Conservation (phyloP, 2,797 vertebrate genomes). For the Sebastes hubbsi region DNA sequence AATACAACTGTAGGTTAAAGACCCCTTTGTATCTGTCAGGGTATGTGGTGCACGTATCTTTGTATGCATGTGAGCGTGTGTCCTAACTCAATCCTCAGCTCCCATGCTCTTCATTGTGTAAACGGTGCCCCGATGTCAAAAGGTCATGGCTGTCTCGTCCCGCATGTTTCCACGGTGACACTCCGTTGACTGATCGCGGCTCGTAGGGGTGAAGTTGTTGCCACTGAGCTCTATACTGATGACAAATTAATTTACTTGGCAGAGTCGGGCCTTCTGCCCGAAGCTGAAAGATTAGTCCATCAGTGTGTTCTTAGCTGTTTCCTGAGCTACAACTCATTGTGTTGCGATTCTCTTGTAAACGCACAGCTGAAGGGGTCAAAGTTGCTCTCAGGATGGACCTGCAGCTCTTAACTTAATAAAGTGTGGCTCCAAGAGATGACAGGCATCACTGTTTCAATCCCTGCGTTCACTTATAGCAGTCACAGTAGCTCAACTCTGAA, state of each 20-base stretch:
- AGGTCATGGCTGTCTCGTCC: constrained; percentile 38
- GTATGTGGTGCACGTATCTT: not conserved
- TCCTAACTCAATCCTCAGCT: constrained; percentile 17
- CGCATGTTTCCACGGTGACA: constrained; percentile 34
- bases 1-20: not conserved
- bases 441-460: not conserved
- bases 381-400: not conserved
- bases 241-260: constrained; percentile 36
- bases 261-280: not conserved
- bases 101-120: constrained; percentile 47
- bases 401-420: not conserved
- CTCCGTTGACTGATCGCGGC: not conserved
- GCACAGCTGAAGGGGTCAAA: not conserved
- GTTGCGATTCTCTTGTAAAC: constrained; percentile 7
- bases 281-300: constrained; percentile 3
- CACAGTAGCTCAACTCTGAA: not conserved
- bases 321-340: constrained; percentile 54
- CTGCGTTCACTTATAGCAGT: not conserved
- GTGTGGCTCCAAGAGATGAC: not conserved
- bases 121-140: constrained; percentile 27
- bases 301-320: constrained; percentile 73
- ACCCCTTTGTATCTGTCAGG: not conserved
- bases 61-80: constrained; percentile 11
- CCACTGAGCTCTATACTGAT: constrained; percentile 12
- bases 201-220: constrained; percentile 16